Conservation (phyloP, 2,888 invertebrate genomes). For the Drosophila hamatofila region DNA sequence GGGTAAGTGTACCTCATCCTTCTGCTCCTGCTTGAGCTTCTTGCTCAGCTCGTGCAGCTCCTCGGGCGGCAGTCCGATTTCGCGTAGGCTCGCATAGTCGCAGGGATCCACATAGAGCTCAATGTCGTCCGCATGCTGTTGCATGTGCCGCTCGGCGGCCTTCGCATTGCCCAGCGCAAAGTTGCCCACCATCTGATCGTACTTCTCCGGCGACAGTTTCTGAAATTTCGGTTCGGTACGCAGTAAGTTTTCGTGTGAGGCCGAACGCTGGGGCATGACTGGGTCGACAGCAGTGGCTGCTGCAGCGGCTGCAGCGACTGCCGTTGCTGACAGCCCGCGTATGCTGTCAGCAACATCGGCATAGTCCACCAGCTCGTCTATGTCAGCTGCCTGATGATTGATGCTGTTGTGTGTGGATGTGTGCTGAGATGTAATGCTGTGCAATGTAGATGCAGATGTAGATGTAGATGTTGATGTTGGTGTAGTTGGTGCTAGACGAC, state of each 20-base stretch:
- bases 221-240: conserved; percentile 84
- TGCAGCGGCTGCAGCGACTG: conserved; percentile 33
- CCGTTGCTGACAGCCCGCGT: conserved; percentile 65
- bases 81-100: conserved; percentile 83
- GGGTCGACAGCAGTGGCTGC: conserved; percentile 43
- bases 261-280: conserved; percentile 66
- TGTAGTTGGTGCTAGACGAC: conserved; percentile 69
- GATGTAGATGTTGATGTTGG: conserved; percentile 1
- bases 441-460: neutral
- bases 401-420: conserved; percentile 49
- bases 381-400: conserved; percentile 59
- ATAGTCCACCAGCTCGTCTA: conserved; percentile 82
- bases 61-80: conserved; percentile 86
- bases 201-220: conserved; percentile 83
- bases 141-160: conserved; percentile 73
- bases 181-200: conserved; percentile 82
- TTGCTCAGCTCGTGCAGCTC: conserved; percentile 87
- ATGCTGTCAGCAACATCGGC: conserved; percentile 82
- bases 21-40: conserved; percentile 89
- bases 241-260: conserved; percentile 81
- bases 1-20: conserved; percentile 88
- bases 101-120: conserved; percentile 84
- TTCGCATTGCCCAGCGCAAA: conserved; percentile 54
- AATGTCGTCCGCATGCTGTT: conserved; percentile 82
- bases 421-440: conserved; percentile 58